Evolutionary conservation across 1,140 invertebrate species (phyloP).

Genomic region (Ladona fulva): DNA sequence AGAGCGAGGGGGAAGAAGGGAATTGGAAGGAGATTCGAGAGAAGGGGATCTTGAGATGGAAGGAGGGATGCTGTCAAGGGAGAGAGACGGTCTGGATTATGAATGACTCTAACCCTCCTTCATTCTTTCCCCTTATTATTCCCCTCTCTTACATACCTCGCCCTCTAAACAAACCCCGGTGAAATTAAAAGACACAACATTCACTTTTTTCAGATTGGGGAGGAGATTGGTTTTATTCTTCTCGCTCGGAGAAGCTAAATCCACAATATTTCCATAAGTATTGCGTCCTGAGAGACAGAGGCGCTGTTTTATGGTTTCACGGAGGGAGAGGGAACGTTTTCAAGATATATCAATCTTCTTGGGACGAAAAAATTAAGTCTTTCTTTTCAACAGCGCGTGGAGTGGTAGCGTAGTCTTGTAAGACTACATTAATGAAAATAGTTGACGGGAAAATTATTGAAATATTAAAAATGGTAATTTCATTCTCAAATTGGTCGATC

Average conservation of each 20-base stretch:
- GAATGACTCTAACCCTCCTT: neutral
- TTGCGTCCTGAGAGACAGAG: too few relatives aligned
- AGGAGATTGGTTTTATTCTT: neutral
- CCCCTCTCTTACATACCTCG: neutral
- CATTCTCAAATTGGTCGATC: too few relatives aligned
- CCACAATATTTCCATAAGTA: slow-evolving; percentile 2
- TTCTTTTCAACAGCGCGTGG: too few relatives aligned
- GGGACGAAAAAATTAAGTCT: neutral
- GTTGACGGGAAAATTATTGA: too few relatives aligned
- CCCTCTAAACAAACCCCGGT: neutral
- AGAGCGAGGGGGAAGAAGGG: too few relatives aligned
- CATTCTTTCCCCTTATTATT: neutral
- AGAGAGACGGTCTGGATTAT: neutral
- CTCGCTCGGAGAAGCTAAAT: neutral
- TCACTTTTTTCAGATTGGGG: neutral
- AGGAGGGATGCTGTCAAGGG: neutral
- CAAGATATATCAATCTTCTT: neutral
- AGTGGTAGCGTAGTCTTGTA: too few relatives aligned
- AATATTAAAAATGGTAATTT: too few relatives aligned
- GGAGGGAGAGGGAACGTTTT: neutral
- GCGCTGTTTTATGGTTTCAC: neutral
- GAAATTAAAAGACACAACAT: neutral
- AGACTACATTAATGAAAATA: too few relatives aligned
- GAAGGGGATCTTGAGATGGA: too few relatives aligned
- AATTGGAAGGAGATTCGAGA: too few relatives aligned